phyloP scores from a whole-genome alignment of 2,113 vertebrate species.

The Paraplagusia blochii region DNA sequence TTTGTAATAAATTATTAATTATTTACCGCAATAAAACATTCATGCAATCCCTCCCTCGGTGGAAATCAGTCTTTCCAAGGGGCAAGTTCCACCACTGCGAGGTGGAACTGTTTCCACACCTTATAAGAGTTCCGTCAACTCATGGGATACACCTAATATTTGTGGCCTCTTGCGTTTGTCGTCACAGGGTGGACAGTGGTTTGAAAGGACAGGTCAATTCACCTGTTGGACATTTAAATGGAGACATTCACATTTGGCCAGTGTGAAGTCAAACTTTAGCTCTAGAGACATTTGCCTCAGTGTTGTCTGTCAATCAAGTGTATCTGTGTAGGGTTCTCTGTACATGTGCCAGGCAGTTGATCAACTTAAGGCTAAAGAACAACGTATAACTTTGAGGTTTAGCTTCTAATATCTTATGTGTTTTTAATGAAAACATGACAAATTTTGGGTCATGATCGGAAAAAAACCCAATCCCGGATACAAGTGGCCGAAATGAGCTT shows the following conservation, averaged over 20 bases:
- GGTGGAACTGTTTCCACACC: conserved; percentile 61
- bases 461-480: too few relatives aligned
- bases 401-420: too few relatives aligned
- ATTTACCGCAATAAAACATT: conserved; percentile 78
- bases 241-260: conserved; percentile 49
- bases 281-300: conserved; percentile 24
- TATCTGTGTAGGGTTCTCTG: conserved; percentile 28
- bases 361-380: too few relatives aligned
- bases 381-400: too few relatives aligned
- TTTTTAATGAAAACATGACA: too few relatives aligned
- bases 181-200: not conserved
- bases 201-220: conserved; percentile 10
- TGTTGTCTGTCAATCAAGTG: conserved; percentile 33
- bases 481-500: too few relatives aligned
- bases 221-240: conserved; percentile 52
- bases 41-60: conserved; percentile 53
- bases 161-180: conserved; percentile 4
- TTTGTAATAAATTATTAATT: conserved; percentile 78
- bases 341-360: not conserved
- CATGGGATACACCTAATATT: conserved; percentile 37
- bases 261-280: conserved; percentile 12
- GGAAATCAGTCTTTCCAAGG: conserved; percentile 51
- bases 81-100: conserved; percentile 60
- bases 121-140: conserved; percentile 54
- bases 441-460: too few relatives aligned